A percentile compares a stretch with the other conserved stretches of the same genome.
phyloP scores from a whole-genome alignment of 2,888 invertebrate genomes.

The Pollenia labialis region DNA sequence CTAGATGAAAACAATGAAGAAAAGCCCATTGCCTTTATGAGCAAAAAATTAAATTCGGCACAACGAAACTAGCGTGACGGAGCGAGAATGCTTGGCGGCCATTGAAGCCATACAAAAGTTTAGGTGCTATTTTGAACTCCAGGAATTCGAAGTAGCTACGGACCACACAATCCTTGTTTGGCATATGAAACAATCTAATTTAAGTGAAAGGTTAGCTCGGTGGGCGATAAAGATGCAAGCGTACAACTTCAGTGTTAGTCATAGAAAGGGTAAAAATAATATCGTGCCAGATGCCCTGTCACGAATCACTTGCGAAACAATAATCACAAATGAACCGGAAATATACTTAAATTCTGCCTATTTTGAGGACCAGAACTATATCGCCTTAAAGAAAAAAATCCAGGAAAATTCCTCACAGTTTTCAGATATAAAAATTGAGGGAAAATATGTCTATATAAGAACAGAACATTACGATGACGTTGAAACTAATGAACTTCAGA shows the following conservation, averaged over 20 bases:
- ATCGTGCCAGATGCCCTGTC: conserved; percentile 27
- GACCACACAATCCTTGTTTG: conserved; percentile 30
- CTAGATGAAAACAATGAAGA: background rate
- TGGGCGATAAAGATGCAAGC: conserved; percentile 31
- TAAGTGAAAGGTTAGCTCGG: conserved; percentile 7
- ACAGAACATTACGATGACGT: too few relatives aligned
- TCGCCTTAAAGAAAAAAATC: background rate
- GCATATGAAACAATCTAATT: conserved; percentile 19
- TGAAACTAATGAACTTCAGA: too few relatives aligned
- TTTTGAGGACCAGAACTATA: conserved; percentile 1
- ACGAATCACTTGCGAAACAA: background rate
- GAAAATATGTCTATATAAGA: too few relatives aligned
- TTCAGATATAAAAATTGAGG: too few relatives aligned
- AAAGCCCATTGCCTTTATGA: conserved; percentile 24
- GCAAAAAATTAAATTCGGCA: conserved; percentile 25
- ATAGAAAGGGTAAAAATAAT: conserved; percentile 28
- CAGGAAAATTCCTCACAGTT: background rate
- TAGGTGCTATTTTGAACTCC: conserved; percentile 33
- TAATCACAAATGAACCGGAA: background rate
- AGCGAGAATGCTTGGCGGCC: conserved; percentile 32
- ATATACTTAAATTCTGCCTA: background rate
- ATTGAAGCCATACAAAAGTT: conserved; percentile 23
- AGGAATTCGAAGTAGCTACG: conserved; percentile 21
- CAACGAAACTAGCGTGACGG: conserved; percentile 20
- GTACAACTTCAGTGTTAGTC: conserved; percentile 12